Conservation (phyloP, 2,888 invertebrate species). For the Candidula unifasciata region DNA sequence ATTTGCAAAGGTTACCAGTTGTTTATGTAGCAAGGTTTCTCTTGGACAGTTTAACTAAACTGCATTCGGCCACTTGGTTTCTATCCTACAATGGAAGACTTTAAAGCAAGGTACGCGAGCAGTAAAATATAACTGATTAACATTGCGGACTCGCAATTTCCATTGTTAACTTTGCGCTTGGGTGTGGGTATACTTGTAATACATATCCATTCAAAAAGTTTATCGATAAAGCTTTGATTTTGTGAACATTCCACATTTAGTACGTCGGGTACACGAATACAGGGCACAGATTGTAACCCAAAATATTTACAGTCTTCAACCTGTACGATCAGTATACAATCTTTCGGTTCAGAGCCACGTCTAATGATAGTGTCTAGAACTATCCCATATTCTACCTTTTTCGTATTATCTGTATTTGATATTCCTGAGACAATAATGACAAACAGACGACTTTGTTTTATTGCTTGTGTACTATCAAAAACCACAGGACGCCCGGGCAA, state of each 20-base stretch:
- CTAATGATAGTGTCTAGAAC: neutral
- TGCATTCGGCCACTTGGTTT: too few species aligned
- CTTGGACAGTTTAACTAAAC: too few species aligned
- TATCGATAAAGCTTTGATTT: neutral
- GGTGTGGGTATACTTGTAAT: neutral
- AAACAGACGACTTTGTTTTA: neutral
- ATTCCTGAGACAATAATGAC: neutral
- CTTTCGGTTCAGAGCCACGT: neutral
- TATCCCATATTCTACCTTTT: neutral
- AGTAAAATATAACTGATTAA: neutral
- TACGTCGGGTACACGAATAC: neutral
- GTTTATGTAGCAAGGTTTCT: too few species aligned
- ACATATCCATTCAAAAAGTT: neutral
- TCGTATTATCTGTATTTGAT: neutral
- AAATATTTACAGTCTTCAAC: neutral
- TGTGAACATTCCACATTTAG: neutral
- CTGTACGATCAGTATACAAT: neutral
- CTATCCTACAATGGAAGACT: neutral
- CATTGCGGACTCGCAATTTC: neutral
- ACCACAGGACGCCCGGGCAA: neutral
- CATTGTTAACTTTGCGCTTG: neutral
- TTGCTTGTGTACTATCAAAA: neutral
- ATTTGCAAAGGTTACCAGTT: too few species aligned
- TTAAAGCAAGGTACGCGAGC: neutral
- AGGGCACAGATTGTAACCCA: neutral